Evolutionary conservation across 1,140 invertebrate genomes (phyloP), one percentile per base, ranked within the genome.

Genomic region (Trissolcus basalis): DNA sequence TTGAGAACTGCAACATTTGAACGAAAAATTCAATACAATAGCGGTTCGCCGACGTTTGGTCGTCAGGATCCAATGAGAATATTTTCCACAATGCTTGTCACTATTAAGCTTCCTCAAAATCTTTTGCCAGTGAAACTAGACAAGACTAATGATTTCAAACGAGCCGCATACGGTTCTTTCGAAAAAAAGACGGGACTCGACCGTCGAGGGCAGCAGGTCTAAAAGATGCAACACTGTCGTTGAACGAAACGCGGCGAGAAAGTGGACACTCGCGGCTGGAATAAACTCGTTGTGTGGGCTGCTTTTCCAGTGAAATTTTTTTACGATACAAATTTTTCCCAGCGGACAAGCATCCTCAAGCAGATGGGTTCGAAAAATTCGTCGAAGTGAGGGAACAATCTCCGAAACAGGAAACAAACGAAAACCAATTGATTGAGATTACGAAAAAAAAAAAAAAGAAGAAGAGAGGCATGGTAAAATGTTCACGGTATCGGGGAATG

Each of bases 1-100:
- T 69, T 60, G 55, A 59, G 33, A 60, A 60, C 59, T 69, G 48
- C 49, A 60, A 35, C 3, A 68, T 60, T 69, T 60, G 35, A 54
- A 39, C 14, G n/a, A 69, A 69, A 69, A 49, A 60, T 48, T 41
- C 11, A 41, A 50, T 39, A 56, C 36, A 53, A 59, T 49, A 54
- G 54, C 36, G 47, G 47, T 58, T 50, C 5, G 53, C 53, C 63
- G 63, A 43, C 63, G 35, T 50, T 43, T 13, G n/a, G 27, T 27
- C 16, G 43, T 27, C 19, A 27, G 43, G 13, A 7, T 12, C 35
- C 16, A 35, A 12, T 12, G 11, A 51, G 53, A 67, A 58, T 53
- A 53, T 59, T 68, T 68, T 59, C 14, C 32, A 68, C 64, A 68
- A 68, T 68, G 51, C 27, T 59, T 68, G 64, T 68, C 64, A 68